Conservation (phyloP, 2,797 vertebrate species). For the Sphenopsis melanotis region DNA sequence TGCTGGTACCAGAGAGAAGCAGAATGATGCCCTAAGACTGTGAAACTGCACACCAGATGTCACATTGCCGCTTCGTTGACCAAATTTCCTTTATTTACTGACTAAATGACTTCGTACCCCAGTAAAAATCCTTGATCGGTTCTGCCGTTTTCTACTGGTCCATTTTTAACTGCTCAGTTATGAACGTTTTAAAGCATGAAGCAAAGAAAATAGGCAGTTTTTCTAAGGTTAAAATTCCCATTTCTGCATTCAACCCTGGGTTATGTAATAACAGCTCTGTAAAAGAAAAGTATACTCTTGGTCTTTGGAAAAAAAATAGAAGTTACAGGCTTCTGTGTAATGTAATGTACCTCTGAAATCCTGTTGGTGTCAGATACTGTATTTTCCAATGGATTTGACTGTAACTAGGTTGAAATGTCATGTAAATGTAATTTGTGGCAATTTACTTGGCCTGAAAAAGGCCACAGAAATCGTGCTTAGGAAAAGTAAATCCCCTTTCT, state of each 20-base stretch:
- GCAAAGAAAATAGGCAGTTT: conserved; percentile 33
- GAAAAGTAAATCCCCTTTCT: neutral
- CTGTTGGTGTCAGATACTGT: neutral
- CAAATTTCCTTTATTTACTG: neutral
- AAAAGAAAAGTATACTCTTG: neutral
- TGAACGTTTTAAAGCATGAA: conserved; percentile 8
- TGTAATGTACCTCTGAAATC: conserved; percentile 1
- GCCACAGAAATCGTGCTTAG: neutral
- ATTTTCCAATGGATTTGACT: neutral
- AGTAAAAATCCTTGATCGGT: neutral
- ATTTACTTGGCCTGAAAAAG: conserved; percentile 1
- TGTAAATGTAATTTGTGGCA: conserved; percentile 14
- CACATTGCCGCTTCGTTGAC: neutral
- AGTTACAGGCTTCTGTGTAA: neutral
- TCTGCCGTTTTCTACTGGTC: neutral
- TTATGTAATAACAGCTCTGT: conserved; percentile 24
- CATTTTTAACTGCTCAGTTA: conserved; percentile 24
- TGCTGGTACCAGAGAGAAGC: neutral
- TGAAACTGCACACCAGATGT: neutral
- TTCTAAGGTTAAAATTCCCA: conserved; percentile 40
- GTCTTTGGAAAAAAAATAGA: neutral
- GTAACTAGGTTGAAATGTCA: neutral
- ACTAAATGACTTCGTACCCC: neutral
- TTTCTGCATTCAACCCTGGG: neutral
- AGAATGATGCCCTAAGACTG: neutral